Evolutionary conservation across 2,797 vertebrate species (phyloP), one percentile per base, ranked within the genome.

Genomic region (Coregonus ussuriensis): DNA sequence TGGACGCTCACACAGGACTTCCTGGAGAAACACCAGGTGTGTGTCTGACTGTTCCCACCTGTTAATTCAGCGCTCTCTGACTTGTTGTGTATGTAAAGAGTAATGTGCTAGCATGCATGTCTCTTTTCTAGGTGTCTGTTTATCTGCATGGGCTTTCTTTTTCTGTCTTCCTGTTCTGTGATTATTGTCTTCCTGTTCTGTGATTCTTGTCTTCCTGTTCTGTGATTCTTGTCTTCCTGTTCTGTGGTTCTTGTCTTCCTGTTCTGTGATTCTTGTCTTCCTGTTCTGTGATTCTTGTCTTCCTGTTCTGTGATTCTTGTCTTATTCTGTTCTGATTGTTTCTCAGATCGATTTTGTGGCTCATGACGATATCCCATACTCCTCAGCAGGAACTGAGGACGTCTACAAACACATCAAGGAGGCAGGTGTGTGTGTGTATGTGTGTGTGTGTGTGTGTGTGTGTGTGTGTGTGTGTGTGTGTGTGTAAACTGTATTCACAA

Each of bases 361-460:
- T 77, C 98, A 99, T 0, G 98, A 99, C 81, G 98, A 99, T 83
- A 99, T 99, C 90, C 98, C 98, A 0, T 99, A 99, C 94, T 99
- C 98, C 85, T 99, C 98, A 25, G 98, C 98, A 88, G 98, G 98
- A 88, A 97, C 95, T 62, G 97, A 99, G 93, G 98, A 99, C 4
- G 96, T 99, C 14, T 99, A 99, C 90, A 98, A 98, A 94, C 97
- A 99, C 88, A 99, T 99, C 90, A 99, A 99, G 91, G 97, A 98
- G 87, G 97, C 98, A 94, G 97, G 98, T 99, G 83, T 92, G 90
- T 29, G 76, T 68, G 31, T 33, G 31, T 33, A 3, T 33, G 31
- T 33, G 31, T 31, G 31, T 31, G 31, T 31, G 1, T 25, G 31
- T 31, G 31, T 31, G 1, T 31, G 31, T 31, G 31, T 33, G 31